These are phyloP conservation scores for Heliornis fulica DNA, from an alignment of 2,113 vertebrate species.

Conservation along the genomic window DNA sequence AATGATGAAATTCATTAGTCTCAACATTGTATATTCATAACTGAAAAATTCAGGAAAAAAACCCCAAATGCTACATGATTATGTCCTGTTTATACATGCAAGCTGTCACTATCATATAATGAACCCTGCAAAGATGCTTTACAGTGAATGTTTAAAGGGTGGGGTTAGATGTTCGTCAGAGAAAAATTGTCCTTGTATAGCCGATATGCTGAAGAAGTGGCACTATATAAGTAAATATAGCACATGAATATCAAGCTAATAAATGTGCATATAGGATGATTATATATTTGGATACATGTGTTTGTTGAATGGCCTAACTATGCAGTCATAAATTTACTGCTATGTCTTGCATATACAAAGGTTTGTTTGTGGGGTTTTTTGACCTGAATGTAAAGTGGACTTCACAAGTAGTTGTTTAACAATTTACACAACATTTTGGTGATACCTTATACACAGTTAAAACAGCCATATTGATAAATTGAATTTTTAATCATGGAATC, in stretches of 20 bases:
- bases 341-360: neutral
- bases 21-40: conserved; percentile 5
- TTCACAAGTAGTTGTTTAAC: neutral
- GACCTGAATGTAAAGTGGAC: neutral
- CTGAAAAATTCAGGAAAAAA: neutral
- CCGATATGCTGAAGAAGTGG: neutral
- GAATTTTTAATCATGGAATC: neutral
- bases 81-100: neutral
- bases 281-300: neutral
- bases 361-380: neutral
- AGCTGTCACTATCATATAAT: neutral
- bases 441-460: neutral
- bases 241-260: neutral
- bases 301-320: neutral
- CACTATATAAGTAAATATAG: neutral
- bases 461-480: neutral
- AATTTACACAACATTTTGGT: neutral
- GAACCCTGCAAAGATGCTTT: neutral
- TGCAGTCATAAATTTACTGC: neutral
- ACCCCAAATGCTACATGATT: neutral
- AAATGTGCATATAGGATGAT: neutral
- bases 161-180: neutral
- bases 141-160: neutral
- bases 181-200: neutral
- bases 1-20: conserved; percentile 13